Conservation (phyloP, 2,113 vertebrate species). For the Paraplagusia blochii region DNA sequence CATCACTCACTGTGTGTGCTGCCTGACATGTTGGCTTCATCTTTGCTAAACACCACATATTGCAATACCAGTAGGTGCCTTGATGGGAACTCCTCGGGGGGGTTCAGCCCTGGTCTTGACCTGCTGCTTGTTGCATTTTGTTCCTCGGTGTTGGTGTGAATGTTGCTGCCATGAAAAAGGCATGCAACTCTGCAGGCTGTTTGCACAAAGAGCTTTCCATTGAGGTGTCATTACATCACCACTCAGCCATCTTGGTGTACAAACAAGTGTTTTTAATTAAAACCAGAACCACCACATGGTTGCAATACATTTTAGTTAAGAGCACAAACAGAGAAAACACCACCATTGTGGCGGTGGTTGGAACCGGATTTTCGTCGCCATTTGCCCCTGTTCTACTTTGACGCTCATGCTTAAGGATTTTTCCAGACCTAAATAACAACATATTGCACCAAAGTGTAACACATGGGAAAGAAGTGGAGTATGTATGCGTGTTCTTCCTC, state of each 20-base stretch:
- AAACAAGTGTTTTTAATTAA: constrained; percentile 60
- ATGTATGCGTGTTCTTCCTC: no score
- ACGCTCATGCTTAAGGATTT: no score
- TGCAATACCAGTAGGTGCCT: constrained; percentile 11
- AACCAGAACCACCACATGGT: constrained; percentile 16
- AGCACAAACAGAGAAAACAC: no score
- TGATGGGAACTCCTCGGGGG: constrained; percentile 41
- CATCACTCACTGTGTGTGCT: not conserved
- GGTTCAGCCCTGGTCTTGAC: constrained; percentile 5
- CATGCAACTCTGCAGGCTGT: constrained; percentile 16
- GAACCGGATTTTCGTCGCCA: no score
- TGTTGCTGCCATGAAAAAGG: not conserved
- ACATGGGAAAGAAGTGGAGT: no score
- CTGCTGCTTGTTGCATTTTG: constrained; percentile 10
- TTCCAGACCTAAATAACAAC: no score
- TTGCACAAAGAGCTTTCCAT: constrained; percentile 36
- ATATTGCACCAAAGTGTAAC: no score
- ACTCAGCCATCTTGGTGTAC: constrained; percentile 62
- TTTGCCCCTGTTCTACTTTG: no score
- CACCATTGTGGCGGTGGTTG: no score
- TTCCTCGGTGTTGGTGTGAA: not conserved
- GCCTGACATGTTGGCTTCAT: not conserved
- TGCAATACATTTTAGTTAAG: not conserved
- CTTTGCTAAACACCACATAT: no score
- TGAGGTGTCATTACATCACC: constrained; percentile 64